Base-by-base conservation (phyloP, 2,797 vertebrate genomes). In the Orestias chungarensis region DNA sequence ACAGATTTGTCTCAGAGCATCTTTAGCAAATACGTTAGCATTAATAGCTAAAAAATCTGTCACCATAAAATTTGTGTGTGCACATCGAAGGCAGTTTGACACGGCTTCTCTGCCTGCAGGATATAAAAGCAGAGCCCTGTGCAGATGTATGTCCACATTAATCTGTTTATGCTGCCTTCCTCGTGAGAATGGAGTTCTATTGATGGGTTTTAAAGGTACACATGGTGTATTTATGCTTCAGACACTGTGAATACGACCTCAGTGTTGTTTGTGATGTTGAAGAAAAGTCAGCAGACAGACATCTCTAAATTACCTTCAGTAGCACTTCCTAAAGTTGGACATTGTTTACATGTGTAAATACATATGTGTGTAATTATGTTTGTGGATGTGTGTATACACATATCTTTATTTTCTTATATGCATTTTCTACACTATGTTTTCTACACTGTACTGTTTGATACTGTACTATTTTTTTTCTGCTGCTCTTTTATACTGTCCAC, bases 101-200 rank as follows among this genome's bases (percentile, higher is more conserved):
- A 69, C 52, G 44, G 50, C 44, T 49, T 29, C 5, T 57, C 40
- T 55, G 40, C 42, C 68, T 15, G 38, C 40, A 44, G 52, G 67
- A 38, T 40, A 43, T 43, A 20, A 57, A 69, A 69, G 68, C 40
- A 44, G 52, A 57, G 52, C 27, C 0, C 42, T 7, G 52, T 27
- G 25, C 46, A 33, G 40, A 66, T 7, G 23, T 38, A 38, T 9
- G 10, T 62, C n/a, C 59, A 40, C 35, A 62, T 38, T 35, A 23
- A 49, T 49, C 44, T n/a, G 47, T 49, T 49, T 47, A 66, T 18
- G 42, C 31, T n/a, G 31, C 29, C 55, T 55, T 15, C 54, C 18
- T 15, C 31, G 15, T 20, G 29, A 57, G 3, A 57, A 57, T 57
- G 55, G 8, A 57, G 31, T 31, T 33, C 27, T 31, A 33, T 20